Conservation (phyloP, 1,140 invertebrate genomes). For the Akabosia matsudoensis region DNA sequence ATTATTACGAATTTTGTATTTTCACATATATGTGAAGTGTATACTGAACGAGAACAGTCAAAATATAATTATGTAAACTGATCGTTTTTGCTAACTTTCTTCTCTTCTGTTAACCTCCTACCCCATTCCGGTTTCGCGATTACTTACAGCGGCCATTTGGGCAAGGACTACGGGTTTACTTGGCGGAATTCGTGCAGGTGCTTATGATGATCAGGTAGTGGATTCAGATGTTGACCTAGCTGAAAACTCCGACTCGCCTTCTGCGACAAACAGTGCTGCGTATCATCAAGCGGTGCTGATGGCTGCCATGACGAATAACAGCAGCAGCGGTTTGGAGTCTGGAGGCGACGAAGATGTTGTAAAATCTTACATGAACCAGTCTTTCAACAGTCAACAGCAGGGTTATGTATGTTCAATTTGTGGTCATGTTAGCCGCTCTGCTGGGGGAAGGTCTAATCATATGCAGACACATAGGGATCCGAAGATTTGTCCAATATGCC, state of each 20-base stretch:
- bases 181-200: slow-evolving; percentile 1
- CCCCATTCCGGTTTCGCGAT: background rate
- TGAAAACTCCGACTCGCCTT: background rate
- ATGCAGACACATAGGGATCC: slow-evolving; percentile 23
- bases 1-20: no score
- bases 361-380: background rate
- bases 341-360: background rate
- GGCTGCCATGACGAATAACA: background rate
- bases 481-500: slow-evolving; percentile 14
- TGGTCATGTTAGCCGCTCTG: background rate
- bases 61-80: no score
- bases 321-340: background rate
- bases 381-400: background rate
- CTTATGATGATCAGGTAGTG: background rate
- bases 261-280: background rate
- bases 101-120: no score
- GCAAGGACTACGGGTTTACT: slow-evolving; percentile 10
- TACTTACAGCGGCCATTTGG: slow-evolving; percentile 1
- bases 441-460: background rate
- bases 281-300: background rate
- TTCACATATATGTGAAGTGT: no score
- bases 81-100: background rate
- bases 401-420: slow-evolving; percentile 11
- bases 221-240: background rate
- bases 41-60: background rate